Conservation (phyloP, 2,888 invertebrate species). For the Eristalis intricaria region DNA sequence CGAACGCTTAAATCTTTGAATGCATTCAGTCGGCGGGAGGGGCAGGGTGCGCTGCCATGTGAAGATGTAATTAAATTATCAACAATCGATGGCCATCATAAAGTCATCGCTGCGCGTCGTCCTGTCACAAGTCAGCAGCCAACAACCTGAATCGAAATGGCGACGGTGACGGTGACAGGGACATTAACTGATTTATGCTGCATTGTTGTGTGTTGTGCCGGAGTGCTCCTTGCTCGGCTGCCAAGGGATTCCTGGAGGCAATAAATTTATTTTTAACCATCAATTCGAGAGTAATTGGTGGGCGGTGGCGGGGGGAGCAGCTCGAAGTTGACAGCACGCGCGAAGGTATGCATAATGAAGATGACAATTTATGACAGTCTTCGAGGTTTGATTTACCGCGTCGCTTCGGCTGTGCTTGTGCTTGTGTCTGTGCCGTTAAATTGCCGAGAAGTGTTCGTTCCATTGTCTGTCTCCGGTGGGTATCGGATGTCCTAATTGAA, state of each 20-base stretch:
- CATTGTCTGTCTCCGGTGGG: conserved; percentile 3
- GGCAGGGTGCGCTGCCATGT: neutral
- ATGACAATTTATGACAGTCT: conserved; percentile 47
- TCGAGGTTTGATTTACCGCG: conserved; percentile 27
- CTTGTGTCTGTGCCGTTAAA: neutral
- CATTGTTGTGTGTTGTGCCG: neutral
- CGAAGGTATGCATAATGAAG: conserved; percentile 25
- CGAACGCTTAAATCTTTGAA: conserved; percentile 4
- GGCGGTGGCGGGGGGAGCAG: neutral
- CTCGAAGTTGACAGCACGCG: neutral
- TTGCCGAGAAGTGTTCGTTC: neutral
- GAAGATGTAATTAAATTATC: conserved; percentile 38
- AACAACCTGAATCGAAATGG: neutral
- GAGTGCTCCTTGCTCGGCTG: neutral
- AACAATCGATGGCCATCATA: conserved; percentile 1
- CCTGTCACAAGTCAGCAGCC: neutral
- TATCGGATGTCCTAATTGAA: conserved; percentile 40
- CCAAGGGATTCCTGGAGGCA: no score
- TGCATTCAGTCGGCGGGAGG: neutral
- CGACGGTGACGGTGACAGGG: neutral
- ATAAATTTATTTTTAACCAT: conserved; percentile 58
- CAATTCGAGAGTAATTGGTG: conserved; percentile 1
- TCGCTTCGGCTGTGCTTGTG: no score
- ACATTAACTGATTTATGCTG: conserved; percentile 54
- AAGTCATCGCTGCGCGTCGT: neutral